phyloP scores from a whole-genome alignment of 2,888 invertebrate species.

The Polyommatus iphigenia region DNA sequence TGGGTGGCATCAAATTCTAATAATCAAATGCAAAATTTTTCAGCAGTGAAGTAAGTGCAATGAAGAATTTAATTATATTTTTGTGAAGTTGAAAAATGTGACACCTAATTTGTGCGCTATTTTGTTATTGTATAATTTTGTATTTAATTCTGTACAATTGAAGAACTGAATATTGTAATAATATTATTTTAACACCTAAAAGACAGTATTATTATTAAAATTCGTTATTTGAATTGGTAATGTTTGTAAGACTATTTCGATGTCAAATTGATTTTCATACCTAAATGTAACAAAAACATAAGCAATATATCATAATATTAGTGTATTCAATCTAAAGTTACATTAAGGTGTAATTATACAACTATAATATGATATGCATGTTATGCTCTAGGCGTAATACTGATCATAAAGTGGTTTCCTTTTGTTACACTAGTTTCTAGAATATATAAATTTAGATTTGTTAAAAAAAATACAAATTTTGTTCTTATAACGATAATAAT shows the following conservation, averaged over 20 bases:
- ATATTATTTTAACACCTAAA: background rate
- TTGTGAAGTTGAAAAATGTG: background rate
- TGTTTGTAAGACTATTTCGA: background rate
- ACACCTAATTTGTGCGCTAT: background rate
- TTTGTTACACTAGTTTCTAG: background rate
- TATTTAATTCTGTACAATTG: background rate
- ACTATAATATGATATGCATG: slow-evolving; percentile 20
- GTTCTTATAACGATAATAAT: background rate
- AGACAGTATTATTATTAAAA: slow-evolving; percentile 26
- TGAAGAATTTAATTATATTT: slow-evolving; percentile 14
- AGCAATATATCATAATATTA: slow-evolving; percentile 30
- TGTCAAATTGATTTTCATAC: background rate
- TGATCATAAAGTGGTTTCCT: background rate
- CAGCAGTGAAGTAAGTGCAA: slow-evolving; percentile 86
- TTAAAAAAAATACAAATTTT: background rate
- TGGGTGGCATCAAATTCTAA: slow-evolving; percentile 94
- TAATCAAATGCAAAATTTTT: slow-evolving; percentile 88
- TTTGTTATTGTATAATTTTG: slow-evolving; percentile 2
- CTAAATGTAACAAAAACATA: slow-evolving; percentile 28
- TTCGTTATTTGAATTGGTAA: background rate
- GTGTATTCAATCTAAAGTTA: slow-evolving; percentile 25
- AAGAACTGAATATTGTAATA: slow-evolving; percentile 15
- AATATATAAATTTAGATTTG: slow-evolving; percentile 5
- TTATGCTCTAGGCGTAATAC: slow-evolving; percentile 6
- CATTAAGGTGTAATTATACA: slow-evolving; percentile 27